Evolutionary conservation across 2,797 vertebrate genomes (phyloP), one percentile per base, ranked within the genome.

Genomic region (Premnoplex brunnescens): DNA sequence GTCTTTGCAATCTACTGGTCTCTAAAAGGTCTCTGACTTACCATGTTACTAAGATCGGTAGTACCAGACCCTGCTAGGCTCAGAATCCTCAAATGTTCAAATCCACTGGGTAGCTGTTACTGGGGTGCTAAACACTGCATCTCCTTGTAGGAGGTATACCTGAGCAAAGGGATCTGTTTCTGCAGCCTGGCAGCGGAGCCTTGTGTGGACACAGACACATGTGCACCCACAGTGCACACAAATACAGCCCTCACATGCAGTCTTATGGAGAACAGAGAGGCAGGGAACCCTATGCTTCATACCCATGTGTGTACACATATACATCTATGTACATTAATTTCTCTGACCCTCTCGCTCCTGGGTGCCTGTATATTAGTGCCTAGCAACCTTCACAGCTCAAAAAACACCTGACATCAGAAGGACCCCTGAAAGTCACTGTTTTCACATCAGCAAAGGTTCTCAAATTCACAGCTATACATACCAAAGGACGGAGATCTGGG

Each of bases 401-500:
- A 37, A 21, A 69, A 30, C 3, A 8, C 23, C 56, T 16, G 7
- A 62, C 68, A 62, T 15, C 22, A 48, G 54, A 26, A 71, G 18
- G 28, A 81, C n/a, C 30, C 6, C 43, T 46, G n/a, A 37, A 67
- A 67, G 17, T 7, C 22, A 1, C 6, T 7, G n/a, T 27, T 59
- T 43, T 10, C 17, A 46, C 48, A 28, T 1, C 56, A 66, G 59
- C 7, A 32, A 12, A 49, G 12, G 27, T 22, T 66, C 26, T 37
- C 27, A 56, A 5, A 26, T 10, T 32, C 39, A 19, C 32, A 68
- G 63, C 23, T 71, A 7, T 59, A 95, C 98, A 7, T 97, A 99
- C 99, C 98, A 99, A 87, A 73, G 99, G 99, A 66, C 99, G 98
- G 9, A 99, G 98, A 89, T 99, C 99, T 12, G 99, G 99, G 79